A percentile compares a stretch with the other conserved stretches of the same genome.
Conservation (phyloP, 92 coral and sea anemone species). For the Blastomussa wellsi region DNA sequence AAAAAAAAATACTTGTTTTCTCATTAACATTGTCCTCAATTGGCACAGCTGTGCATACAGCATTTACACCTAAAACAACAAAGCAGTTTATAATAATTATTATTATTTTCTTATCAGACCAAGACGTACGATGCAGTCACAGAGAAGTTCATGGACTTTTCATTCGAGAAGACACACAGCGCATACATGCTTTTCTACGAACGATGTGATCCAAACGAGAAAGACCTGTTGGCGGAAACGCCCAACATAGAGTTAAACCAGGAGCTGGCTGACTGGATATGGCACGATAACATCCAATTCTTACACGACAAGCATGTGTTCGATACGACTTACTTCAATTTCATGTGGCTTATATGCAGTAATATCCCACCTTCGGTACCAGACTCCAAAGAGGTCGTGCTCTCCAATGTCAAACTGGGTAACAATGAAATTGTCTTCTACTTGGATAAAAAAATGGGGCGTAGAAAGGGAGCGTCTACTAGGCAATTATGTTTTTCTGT, state of each 20-base stretch:
- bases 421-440: not conserved
- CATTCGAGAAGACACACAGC: conserved; percentile 99
- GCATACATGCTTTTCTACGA: conserved; percentile 99
- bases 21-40: not conserved
- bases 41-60: not conserved
- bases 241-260: conserved; percentile 70
- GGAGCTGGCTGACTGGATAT: conserved; percentile 92
- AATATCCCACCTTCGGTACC: conserved; percentile 76
- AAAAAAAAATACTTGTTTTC: not conserved
- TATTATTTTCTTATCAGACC: conserved; percentile 53
- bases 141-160: conserved; percentile 97
- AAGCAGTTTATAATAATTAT: not conserved
- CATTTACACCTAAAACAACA: not conserved
- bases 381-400: conserved; percentile 64
- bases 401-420: conserved; percentile 90
- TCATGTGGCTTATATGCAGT: conserved; percentile 93
- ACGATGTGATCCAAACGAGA: conserved; percentile 71
- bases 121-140: conserved; percentile 98
- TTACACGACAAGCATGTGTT: conserved; percentile 95
- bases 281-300: conserved; percentile 96
- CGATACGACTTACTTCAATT: conserved; percentile 96
- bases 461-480: not conserved
- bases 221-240: conserved; percentile 44
- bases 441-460: not conserved
- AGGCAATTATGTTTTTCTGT: too few relatives aligned